phyloP scores from a whole-genome alignment of 2,888 invertebrate genomes.

The Nomada ruficornis region DNA sequence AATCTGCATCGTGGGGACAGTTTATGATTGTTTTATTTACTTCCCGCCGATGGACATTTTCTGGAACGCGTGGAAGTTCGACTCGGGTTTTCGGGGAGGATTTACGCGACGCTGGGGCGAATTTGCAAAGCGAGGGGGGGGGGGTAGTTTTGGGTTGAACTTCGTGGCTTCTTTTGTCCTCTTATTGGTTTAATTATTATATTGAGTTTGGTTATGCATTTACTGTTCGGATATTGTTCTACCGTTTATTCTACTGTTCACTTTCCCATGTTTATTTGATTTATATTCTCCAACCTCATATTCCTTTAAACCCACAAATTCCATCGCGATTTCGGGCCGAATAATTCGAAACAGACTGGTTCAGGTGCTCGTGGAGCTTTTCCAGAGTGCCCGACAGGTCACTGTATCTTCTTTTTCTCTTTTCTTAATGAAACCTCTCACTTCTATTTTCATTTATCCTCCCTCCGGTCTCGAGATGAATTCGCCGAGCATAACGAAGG shows the following conservation, averaged over 20 bases:
- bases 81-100: background rate
- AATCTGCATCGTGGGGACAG: background rate
- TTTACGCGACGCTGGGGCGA: background rate
- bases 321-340: background rate
- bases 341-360: background rate
- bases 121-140: background rate
- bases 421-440: conserved; percentile 4
- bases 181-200: no score
- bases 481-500: conserved; percentile 35
- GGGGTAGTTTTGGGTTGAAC: no score
- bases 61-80: background rate
- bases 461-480: conserved; percentile 20
- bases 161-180: no score
- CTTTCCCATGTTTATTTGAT: no score
- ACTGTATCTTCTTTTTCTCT: background rate
- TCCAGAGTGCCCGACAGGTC: background rate
- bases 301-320: no score
- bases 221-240: no score
- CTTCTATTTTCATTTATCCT: conserved; percentile 31
- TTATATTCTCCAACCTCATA: no score
- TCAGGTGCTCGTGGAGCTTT: background rate
- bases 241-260: no score
- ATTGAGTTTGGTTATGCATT: no score
- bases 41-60: background rate
- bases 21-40: conserved; percentile 10